Base-by-base conservation (phyloP, 2,113 vertebrate genomes). In the Prietella phreatophila region DNA sequence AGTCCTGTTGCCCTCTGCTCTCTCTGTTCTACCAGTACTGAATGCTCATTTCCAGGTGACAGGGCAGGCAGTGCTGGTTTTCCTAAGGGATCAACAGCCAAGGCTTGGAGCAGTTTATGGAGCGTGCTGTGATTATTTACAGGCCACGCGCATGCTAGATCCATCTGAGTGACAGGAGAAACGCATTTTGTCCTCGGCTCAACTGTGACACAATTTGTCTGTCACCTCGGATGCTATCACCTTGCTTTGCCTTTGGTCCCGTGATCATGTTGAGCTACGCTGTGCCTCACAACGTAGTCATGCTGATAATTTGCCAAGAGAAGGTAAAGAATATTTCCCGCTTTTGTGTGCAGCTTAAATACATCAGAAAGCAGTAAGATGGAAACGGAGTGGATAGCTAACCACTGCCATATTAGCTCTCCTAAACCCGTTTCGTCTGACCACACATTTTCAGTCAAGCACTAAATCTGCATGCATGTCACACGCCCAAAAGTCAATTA, bases 141-240 rank as follows among this genome's bases (percentile, higher is more conserved):
- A 84, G 83, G 65, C 47, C 83, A 55, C n/a, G 20, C 63, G 15
- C 15, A 53, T 84, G 42, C 61, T 69, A 53, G 83, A 55, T 84
- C 83, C 39, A 36, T 30, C 63, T 71, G 79, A 90, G 65, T 92
- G 89, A 93, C 88, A 90, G 88, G 87, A 91, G 84, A 90, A 89
- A 85, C 42, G 87, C 84, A 88, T 84, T 61, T 82, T 92, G 90
- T 93, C 92, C 90, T 93, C 85, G 55, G 30, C 91, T 93, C 85
- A 93, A 92, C 93, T 90, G 79, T 93, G 92, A 94, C 85, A 93
- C 94, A 93, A 85, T 81, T 84, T 87, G 84, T 67, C 82, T 84
- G 82, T 84, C 82, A 67, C 63, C 63, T 78, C 47, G 56, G 65
- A 88, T 81, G 85, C 87, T 39, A 56, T 82, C 80, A 82, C 80